Evolutionary conservation across 2,113 vertebrate species (phyloP).

Genomic region (Tragelaphus strepsiceros): DNA sequence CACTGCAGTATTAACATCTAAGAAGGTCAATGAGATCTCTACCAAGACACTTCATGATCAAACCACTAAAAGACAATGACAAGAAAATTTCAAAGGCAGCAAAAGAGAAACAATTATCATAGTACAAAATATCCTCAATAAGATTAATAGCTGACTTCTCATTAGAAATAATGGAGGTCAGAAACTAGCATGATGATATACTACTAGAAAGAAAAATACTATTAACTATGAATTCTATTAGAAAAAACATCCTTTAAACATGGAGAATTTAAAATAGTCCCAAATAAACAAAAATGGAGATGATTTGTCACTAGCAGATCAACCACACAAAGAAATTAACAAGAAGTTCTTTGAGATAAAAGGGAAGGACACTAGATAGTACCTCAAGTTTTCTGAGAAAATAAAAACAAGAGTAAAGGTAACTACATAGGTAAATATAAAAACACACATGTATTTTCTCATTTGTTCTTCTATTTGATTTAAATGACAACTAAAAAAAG

Average conservation of each 20-base stretch:
- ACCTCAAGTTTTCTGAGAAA: not conserved
- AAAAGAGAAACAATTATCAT: not conserved
- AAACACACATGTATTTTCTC: not conserved
- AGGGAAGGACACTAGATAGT: not conserved
- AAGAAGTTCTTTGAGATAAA: not conserved
- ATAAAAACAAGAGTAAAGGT: not conserved
- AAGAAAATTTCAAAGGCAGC: not conserved
- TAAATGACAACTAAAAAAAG: not conserved
- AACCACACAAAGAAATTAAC: not conserved
- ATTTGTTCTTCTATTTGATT: not conserved
- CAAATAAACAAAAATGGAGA: not conserved
- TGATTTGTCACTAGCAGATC: not conserved
- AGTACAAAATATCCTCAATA: not conserved
- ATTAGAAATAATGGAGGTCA: not conserved
- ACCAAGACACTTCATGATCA: not conserved
- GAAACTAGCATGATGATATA: not conserved
- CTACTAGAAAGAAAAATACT: not conserved
- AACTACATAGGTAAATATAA: not conserved
- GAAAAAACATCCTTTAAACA: not conserved
- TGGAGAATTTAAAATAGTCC: not conserved
- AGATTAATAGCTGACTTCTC: not conserved
- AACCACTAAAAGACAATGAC: not conserved
- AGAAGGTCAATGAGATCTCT: not conserved
- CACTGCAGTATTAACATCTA: not conserved
- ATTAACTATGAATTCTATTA: not conserved